Conservation (phyloP, 2,113 vertebrate species). For the Odocoileus virginianus region DNA sequence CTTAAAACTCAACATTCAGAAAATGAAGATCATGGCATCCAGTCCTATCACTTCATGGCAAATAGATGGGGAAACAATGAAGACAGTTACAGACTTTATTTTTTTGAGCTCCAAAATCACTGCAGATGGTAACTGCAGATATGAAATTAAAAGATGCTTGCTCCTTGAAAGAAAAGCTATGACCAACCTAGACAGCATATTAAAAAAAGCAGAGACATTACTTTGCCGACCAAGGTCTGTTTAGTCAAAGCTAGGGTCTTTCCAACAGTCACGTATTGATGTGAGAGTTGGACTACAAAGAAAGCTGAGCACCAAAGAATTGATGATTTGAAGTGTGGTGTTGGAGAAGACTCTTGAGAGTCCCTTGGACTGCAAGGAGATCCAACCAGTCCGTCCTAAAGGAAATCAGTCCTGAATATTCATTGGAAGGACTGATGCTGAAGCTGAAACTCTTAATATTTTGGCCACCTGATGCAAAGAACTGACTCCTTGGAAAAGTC, state of each 20-base stretch:
- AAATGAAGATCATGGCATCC: not conserved
- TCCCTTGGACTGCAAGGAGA: not conserved
- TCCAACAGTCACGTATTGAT: not conserved
- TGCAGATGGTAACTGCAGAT: not conserved
- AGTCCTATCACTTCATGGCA: not conserved
- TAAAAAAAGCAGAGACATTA: not conserved
- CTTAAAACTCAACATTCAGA: not conserved
- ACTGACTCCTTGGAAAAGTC: not conserved
- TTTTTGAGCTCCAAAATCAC: not conserved
- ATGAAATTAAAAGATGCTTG: not conserved
- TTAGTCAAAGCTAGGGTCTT: not conserved
- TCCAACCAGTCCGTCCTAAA: not conserved
- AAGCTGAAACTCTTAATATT: not conserved
- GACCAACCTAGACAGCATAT: not conserved
- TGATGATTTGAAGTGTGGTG: not conserved
- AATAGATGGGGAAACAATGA: not conserved
- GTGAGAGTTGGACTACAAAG: not conserved
- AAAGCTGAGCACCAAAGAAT: not conserved
- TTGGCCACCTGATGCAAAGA: not conserved
- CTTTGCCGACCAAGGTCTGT: rapidly evolving
- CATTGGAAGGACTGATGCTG: not conserved
- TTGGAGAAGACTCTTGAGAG: not conserved
- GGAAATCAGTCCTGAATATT: not conserved
- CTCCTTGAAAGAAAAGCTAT: not conserved
- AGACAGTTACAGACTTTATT: not conserved